Evolutionary conservation across 2,113 vertebrate species (phyloP).

Genomic region (Callorhinus ursinus): DNA sequence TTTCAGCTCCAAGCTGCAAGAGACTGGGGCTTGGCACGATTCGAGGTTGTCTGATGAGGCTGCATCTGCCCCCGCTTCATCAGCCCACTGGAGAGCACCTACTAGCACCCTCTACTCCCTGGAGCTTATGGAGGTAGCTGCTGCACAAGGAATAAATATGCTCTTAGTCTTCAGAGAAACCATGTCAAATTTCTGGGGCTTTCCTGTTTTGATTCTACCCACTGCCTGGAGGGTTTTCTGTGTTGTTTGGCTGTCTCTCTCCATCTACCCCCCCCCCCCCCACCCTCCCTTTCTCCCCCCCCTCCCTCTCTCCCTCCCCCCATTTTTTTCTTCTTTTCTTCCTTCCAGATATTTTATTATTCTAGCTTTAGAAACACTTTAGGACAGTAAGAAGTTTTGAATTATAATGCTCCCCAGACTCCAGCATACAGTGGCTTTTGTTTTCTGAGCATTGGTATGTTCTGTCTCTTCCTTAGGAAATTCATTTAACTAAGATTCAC

Average conservation of each 20-base stretch:
- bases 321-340: neutral
- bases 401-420: neutral
- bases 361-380: slow-evolving; percentile 36
- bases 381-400: neutral
- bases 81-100: neutral
- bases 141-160: neutral
- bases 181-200: slow-evolving; percentile 63
- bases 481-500: neutral
- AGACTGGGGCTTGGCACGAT: neutral
- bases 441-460: neutral
- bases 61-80: neutral
- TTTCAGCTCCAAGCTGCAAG: neutral
- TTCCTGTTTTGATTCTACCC: slow-evolving; percentile 67
- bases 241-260: neutral
- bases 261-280: neutral
- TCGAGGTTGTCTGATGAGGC: slow-evolving; percentile 8
- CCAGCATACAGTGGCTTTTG: neutral
- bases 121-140: neutral
- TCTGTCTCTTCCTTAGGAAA: neutral
- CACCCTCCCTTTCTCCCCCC: neutral
- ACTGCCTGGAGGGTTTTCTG: neutral
- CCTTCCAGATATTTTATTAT: neutral
- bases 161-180: slow-evolving; percentile 14
- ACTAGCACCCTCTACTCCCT: neutral
- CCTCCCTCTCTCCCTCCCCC: neutral